phyloP scores from a whole-genome alignment of 2,888 invertebrate genomes.

The Hetaerina titia region DNA sequence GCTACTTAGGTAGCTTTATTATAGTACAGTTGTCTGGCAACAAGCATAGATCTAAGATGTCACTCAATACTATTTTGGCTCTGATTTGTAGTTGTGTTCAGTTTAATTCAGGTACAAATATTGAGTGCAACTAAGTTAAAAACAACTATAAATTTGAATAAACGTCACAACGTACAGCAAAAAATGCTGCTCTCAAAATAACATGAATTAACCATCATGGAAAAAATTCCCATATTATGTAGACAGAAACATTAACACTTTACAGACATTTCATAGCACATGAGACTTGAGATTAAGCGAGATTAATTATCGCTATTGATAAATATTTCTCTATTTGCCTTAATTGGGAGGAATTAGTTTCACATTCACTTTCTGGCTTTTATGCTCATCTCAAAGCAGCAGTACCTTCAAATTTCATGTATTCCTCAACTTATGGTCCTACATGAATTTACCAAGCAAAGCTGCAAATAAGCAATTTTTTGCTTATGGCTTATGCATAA shows the following conservation, averaged over 20 bases:
- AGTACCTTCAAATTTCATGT: conserved; percentile 41
- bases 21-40: conserved; percentile 61
- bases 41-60: conserved; percentile 62
- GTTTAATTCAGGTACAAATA: conserved; percentile 66
- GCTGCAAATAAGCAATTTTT: conserved; percentile 47
- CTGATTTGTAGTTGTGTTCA: conserved; percentile 63
- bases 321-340: conserved; percentile 52
- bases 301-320: conserved; percentile 39
- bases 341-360: conserved; percentile 15
- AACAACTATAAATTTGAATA: conserved; percentile 42
- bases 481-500: conserved; percentile 30
- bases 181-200: background rate
- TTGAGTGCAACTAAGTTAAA: conserved; percentile 28
- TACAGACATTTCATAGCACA: conserved; percentile 34
- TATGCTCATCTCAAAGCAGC: background rate
- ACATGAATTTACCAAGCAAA: conserved; percentile 55
- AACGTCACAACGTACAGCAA: conserved; percentile 34
- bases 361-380: background rate
- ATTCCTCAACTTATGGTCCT: conserved; percentile 39
- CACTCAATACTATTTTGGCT: conserved; percentile 56
- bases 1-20: conserved; percentile 32
- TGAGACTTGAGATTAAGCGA: conserved; percentile 47
- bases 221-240: conserved; percentile 31
- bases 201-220: conserved; percentile 16
- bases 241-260: conserved; percentile 35